These are phyloP conservation scores for Illadopsis cleaveri DNA, from an alignment of 2,113 vertebrate species.

Conservation along the genomic window DNA sequence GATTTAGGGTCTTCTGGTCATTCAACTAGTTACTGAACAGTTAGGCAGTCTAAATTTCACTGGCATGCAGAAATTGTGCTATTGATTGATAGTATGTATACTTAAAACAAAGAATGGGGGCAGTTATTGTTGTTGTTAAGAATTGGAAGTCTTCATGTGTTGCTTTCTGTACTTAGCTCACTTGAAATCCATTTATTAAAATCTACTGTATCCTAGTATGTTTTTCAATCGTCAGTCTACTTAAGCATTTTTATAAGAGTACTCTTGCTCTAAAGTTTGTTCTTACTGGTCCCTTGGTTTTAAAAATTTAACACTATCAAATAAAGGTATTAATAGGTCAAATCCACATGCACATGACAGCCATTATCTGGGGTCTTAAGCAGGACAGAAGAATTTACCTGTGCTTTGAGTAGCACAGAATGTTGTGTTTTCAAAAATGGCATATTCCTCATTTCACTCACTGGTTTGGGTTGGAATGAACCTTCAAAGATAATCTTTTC, in stretches of 20 bases:
- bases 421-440: background rate
- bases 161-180: background rate
- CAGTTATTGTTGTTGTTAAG: background rate
- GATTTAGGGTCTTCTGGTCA: background rate
- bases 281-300: background rate
- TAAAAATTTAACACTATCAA: background rate
- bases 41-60: background rate
- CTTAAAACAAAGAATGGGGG: background rate
- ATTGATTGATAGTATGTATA: background rate
- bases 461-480: background rate
- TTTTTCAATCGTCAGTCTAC: background rate
- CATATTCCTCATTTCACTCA: background rate
- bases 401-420: background rate
- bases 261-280: background rate
- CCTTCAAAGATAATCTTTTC: background rate
- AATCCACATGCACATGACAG: background rate
- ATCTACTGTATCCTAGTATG: background rate
- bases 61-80: background rate
- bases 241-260: background rate
- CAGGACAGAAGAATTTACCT: background rate
- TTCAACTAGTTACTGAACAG: background rate
- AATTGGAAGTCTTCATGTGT: background rate
- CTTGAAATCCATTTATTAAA: background rate
- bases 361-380: background rate
- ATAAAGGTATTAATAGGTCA: background rate